Evolutionary conservation across 35 echinoderm and acorn worm genomes (phyloP).

Genomic region (Chiridota heheva): DNA sequence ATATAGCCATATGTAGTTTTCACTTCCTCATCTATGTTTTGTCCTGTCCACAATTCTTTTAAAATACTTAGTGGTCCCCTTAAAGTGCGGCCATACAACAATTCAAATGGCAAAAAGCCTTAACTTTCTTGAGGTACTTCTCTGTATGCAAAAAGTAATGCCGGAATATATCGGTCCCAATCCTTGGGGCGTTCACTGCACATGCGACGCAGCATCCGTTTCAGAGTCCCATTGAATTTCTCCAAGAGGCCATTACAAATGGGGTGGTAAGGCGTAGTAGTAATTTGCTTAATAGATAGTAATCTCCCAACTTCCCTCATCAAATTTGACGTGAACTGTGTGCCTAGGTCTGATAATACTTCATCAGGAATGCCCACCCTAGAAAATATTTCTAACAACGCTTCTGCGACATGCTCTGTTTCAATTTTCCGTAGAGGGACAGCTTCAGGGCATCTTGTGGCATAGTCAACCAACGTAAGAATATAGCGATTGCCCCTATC

Average conservation of each 20-base stretch:
- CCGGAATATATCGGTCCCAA: conserved; percentile 42
- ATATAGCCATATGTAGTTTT: too few species aligned
- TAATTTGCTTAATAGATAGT: too few species aligned
- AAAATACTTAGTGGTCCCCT: too few species aligned
- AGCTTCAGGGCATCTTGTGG: conserved; percentile 10
- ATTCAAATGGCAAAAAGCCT: too few species aligned
- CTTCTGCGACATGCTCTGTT: conserved; percentile 17
- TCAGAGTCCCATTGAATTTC: conserved; percentile 18
- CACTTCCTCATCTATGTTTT: too few species aligned
- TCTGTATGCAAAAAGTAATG: conserved; percentile 31
- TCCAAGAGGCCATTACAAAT: background rate
- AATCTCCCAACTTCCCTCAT: conserved; percentile 12
- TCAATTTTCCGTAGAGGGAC: conserved; percentile 30
- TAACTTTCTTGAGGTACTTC: too few species aligned
- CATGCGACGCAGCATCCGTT: conserved; percentile 28
- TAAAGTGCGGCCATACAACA: too few species aligned
- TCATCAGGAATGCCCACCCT: conserved; percentile 35
- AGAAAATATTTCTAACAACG: conserved; percentile 13
- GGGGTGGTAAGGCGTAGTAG: too few species aligned
- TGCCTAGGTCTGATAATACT: too few species aligned
- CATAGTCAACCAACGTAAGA: conserved; percentile 17
- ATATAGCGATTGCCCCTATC: conserved; percentile 22
- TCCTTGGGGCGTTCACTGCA: conserved; percentile 33
- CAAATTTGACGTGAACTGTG: conserved; percentile 19
- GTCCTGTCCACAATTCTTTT: too few species aligned